Evolutionary conservation across 2,888 invertebrate species (phyloP).

Genomic region (Agrenia bidenticulata): DNA sequence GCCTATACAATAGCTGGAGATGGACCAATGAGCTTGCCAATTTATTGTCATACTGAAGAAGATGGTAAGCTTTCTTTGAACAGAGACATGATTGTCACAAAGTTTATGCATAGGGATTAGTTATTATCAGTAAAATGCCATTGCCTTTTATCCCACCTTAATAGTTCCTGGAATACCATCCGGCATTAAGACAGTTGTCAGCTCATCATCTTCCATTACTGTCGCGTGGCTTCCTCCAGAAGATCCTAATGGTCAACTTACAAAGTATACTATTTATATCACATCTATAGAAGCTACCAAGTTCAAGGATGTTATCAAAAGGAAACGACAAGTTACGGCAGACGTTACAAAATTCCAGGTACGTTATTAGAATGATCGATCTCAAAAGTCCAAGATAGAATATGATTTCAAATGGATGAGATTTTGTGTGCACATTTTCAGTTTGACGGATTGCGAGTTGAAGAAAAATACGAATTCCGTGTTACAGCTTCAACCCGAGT

Average conservation of each 20-base stretch:
- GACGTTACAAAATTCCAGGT: conserved; percentile 43
- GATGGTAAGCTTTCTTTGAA: conserved; percentile 62
- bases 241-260: conserved; percentile 65
- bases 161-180: conserved; percentile 58
- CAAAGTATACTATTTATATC: conserved; percentile 65
- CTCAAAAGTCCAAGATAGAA: too few species aligned
- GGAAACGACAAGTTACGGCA: conserved; percentile 33
- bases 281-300: conserved; percentile 22
- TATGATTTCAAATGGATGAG: too few species aligned
- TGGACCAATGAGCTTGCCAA: conserved; percentile 67
- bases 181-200: conserved; percentile 58
- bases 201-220: conserved; percentile 55
- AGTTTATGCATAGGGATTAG: too few species aligned
- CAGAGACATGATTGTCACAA: conserved; percentile 11
- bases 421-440: too few species aligned
- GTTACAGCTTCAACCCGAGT: conserved; percentile 58
- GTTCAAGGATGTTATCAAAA: conserved; percentile 21
- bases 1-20: conserved; percentile 78
- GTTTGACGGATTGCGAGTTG: conserved; percentile 55
- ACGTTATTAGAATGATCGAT: conserved; percentile 4
- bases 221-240: conserved; percentile 64
- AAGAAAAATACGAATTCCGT: conserved; percentile 58
- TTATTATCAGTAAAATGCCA: too few species aligned
- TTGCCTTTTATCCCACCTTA: not conserved
- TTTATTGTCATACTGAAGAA: conserved; percentile 75